A percentile compares a stretch with the other conserved stretches of the same genome.
Conservation (phyloP, 2,888 invertebrate species). For the Melipona bicolor region DNA sequence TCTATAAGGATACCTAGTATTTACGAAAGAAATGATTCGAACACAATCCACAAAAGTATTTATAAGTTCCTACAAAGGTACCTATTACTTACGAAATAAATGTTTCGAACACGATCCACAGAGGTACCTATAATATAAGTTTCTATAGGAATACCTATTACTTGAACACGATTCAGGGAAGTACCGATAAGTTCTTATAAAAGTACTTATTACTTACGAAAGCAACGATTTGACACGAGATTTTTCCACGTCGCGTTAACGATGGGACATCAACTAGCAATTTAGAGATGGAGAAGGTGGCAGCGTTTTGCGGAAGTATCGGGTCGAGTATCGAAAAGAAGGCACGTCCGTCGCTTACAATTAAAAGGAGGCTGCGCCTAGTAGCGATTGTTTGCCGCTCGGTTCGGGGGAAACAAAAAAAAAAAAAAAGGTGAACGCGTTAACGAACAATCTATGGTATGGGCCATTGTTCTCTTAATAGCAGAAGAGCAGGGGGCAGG, state of each 20-base stretch:
- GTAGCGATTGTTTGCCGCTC: constrained; percentile 69
- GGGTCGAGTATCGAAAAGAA: constrained; percentile 42
- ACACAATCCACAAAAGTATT: no score
- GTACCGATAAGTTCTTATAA: no score
- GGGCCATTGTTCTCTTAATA: constrained; percentile 72
- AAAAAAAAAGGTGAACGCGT: constrained; percentile 51
- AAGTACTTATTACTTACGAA: no score
- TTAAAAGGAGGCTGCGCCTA: constrained; percentile 75
- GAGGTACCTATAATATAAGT: no score
- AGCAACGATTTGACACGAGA: neutral
- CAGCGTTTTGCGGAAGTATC: neutral
- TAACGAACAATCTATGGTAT: constrained; percentile 71
- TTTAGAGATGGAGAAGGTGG: neutral
- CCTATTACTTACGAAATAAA: no score
- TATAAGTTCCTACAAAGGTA: no score
- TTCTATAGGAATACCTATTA: no score
- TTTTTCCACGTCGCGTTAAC: neutral
- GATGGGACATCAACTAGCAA: neutral
- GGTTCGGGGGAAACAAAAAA: constrained; percentile 32
- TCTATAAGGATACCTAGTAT: no score
- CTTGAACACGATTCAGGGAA: no score
- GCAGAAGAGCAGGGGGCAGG: constrained; percentile 8
- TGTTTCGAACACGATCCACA: no score
- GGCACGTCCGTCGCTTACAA: constrained; percentile 68
- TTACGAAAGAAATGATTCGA: no score